Base-by-base conservation (phyloP, 1,140 invertebrate genomes). In the Zaprionus vittiger region DNA sequence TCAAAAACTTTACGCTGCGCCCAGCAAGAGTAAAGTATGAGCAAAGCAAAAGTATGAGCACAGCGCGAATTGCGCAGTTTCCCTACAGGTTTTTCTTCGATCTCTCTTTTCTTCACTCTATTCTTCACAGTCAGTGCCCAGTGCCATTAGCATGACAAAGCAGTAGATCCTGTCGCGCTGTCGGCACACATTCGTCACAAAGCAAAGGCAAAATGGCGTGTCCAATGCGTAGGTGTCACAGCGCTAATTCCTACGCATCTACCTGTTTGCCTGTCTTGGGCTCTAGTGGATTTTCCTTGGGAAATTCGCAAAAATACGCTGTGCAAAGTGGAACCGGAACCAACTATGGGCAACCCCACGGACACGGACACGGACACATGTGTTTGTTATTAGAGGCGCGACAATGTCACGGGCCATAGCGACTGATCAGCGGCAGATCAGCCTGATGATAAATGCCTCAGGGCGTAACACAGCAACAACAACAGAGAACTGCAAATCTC, bases 371-470 rank as follows among this genome's bases (percentile, higher is more conserved):
- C 5, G n/a, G 24, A 41, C 54, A 64, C 66, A 70, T 70, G 80
- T 87, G 80, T 83, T 78, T 54, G 59, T 28, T 69, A 63, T 71
- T 79, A 62, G 72, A 66, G 81, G 64, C 83, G 83, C 75, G 71
- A 82, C 76, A 76, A 79, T 82, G 71, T 76, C 83, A 82, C 56
- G 79, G 79, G 57, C 64, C 79, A 76, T 26, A 47, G 41, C 41
- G 17, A 34, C 28, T 56, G 52, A 52, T 70, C 73, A 59, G 38
- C 72, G 34, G 49, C 56, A 44, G 69, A 55, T 66, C 63, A 57
- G n/a, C 24, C 24, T 57, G 37, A 57, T 47, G 26, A 54, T 57
- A 64, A 64, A 64, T 31, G 68, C 1, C 38, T 37, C n/a, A 7
- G 41, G 41, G 41, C 41, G 41, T 44, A 44, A 17, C 41, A 44